A percentile compares a stretch with the other conserved stretches of the same genome.
Conservation (phyloP, 1,140 invertebrate species). For the Doryteuthis pealeii region DNA sequence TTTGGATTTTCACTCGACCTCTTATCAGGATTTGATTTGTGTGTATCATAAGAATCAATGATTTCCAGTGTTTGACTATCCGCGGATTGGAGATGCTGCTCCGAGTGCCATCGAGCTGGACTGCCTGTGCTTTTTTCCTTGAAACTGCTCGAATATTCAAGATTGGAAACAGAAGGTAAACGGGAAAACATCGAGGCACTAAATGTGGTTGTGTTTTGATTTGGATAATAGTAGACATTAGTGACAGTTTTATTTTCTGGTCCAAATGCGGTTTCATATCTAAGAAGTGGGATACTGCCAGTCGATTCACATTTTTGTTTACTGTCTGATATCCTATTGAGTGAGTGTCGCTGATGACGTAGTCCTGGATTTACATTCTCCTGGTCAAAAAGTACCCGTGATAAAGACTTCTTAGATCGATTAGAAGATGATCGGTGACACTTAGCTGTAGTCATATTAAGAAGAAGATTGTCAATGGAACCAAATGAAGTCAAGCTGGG, state of each 20-base stretch:
- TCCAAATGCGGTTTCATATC: conserved; percentile 53
- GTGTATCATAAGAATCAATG: background rate
- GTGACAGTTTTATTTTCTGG: conserved; percentile 53
- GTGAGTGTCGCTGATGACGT: too few relatives aligned
- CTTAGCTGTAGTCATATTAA: conserved; percentile 35
- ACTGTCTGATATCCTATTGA: background rate
- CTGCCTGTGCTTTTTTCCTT: background rate
- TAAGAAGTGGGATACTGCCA: conserved; percentile 34
- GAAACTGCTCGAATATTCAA: background rate
- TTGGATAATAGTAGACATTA: conserved; percentile 39
- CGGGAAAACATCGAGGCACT: background rate
- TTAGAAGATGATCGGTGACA: too few relatives aligned
- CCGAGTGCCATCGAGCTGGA: background rate
- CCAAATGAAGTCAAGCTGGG: conserved; percentile 34
- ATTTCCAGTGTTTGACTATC: background rate
- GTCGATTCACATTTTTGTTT: conserved; percentile 26
- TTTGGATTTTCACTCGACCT: background rate
- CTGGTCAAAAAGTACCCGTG: too few relatives aligned
- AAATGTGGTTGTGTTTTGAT: background rate
- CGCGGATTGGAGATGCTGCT: background rate
- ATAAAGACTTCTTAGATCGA: too few relatives aligned
- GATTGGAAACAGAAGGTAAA: background rate
- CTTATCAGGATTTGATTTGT: background rate
- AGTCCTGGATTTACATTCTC: too few relatives aligned
- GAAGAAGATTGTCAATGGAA: conserved; percentile 59